Evolutionary conservation across 2,113 vertebrate genomes (phyloP).

Genomic region (Dromiciops gliroides): DNA sequence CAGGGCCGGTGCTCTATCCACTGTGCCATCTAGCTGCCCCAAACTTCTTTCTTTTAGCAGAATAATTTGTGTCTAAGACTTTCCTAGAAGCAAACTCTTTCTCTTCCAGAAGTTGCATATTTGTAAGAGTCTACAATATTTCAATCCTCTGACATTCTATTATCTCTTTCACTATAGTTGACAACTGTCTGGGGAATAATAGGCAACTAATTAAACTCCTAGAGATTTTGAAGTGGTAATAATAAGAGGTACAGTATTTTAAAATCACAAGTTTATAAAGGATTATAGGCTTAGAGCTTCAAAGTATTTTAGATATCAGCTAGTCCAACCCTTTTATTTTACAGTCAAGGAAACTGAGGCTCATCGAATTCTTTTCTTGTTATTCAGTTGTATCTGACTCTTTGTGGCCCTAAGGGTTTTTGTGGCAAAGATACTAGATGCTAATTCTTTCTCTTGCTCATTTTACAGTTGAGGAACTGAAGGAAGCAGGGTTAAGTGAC

Average conservation of each 20-base stretch:
- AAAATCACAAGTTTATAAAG: neutral
- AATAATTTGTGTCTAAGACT: conserved; percentile 34
- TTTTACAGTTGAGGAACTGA: neutral
- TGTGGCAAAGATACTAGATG: neutral
- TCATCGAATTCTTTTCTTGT: neutral
- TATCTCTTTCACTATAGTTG: conserved; percentile 38
- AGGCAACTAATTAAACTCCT: neutral
- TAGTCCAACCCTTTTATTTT: neutral
- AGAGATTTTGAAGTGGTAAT: neutral
- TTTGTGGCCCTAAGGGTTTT: neutral
- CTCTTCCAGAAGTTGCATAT: neutral
- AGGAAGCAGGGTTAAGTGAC: neutral
- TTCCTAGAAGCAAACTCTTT: neutral
- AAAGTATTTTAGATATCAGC: neutral
- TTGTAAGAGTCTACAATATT: conserved; percentile 27
- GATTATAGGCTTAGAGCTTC: neutral
- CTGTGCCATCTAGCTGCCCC: too few species aligned
- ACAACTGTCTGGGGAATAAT: neutral
- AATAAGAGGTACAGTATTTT: neutral
- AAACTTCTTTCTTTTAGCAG: conserved; percentile 23
- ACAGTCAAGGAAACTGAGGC: neutral
- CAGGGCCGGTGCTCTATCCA: too few species aligned
- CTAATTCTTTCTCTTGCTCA: neutral
- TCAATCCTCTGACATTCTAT: neutral
- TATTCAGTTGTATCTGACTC: neutral